Percentiles rank a stretch among this genome's conserved stretches.
Evolutionary conservation across 2,113 vertebrate genomes (phyloP).

Genomic region (Podarcis raffonei): DNA sequence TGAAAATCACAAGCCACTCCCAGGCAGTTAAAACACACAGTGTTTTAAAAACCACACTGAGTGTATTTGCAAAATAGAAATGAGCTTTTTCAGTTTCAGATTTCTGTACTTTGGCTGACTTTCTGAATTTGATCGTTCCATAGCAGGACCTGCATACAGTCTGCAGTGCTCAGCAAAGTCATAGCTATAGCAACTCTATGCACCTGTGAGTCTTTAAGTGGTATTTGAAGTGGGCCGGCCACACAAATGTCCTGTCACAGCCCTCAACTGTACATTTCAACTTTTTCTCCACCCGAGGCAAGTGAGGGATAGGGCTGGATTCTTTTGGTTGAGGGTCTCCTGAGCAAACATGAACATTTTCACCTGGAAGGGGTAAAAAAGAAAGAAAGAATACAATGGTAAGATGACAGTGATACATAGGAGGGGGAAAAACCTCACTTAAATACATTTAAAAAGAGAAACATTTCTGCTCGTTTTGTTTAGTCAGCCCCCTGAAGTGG

Average conservation of each 20-base stretch:
- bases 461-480: background rate
- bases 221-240: slow-evolving; percentile 96
- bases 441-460: background rate
- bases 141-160: background rate
- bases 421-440: slow-evolving; percentile 11
- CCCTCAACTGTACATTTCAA: slow-evolving; percentile 94
- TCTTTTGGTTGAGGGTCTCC: slow-evolving; percentile 85
- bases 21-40: background rate
- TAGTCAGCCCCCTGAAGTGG: background rate
- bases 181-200: slow-evolving; percentile 30
- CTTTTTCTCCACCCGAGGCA: slow-evolving; percentile 85
- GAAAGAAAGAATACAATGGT: slow-evolving; percentile 11
- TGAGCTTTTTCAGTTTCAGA: background rate
- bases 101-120: background rate
- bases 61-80: background rate
- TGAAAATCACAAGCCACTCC: background rate
- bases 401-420: background rate
- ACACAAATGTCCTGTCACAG: slow-evolving; percentile 93
- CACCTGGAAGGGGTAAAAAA: slow-evolving; percentile 77
- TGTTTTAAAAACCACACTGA: background rate
- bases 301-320: slow-evolving; percentile 71
- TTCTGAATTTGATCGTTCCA: background rate
- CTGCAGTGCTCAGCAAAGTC: background rate
- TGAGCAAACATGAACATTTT: slow-evolving; percentile 85
- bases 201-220: slow-evolving; percentile 98